A percentile compares a stretch with the other conserved stretches of the same genome.
phyloP scores from a whole-genome alignment of 1,140 invertebrate genomes.

The Drosophila suzukii region DNA sequence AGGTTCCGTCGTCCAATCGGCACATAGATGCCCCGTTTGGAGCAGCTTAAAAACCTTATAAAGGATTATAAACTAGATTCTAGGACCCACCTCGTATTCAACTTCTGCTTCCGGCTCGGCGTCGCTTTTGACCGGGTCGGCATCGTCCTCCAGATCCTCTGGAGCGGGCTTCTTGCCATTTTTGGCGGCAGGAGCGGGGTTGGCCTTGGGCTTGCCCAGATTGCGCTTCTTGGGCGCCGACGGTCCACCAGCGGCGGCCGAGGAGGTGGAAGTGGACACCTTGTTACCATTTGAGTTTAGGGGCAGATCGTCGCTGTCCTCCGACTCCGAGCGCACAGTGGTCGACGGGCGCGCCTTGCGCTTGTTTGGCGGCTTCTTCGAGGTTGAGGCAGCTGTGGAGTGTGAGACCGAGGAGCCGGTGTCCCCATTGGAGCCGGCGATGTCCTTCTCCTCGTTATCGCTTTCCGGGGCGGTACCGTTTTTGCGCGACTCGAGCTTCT shows the following conservation, averaged over 20 bases:
- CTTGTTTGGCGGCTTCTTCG: conserved; percentile 15
- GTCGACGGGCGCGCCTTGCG: conserved; percentile 19
- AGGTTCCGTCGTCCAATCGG: neutral
- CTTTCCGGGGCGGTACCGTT: conserved; percentile 38
- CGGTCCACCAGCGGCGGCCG: neutral
- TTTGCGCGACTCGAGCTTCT: conserved; percentile 27
- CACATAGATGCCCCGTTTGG: neutral
- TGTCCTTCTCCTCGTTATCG: conserved; percentile 44
- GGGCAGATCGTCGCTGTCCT: conserved; percentile 61
- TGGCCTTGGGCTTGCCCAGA: conserved; percentile 34
- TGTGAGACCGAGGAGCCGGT: neutral
- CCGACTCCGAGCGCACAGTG: conserved; percentile 11
- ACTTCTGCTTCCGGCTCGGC: conserved; percentile 6
- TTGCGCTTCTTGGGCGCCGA: conserved; percentile 50
- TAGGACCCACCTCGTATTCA: conserved; percentile 60
- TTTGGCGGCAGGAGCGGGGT: conserved; percentile 29
- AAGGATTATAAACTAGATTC: too few relatives aligned
- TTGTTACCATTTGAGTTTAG: conserved; percentile 54
- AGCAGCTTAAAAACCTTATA: too few relatives aligned
- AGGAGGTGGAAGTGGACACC: neutral
- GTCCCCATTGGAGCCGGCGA: conserved; percentile 3
- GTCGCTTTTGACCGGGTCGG: conserved; percentile 8
- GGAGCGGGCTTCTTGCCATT: conserved; percentile 26
- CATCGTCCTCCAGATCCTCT: conserved; percentile 21
- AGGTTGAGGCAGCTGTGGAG: neutral